Evolutionary conservation across 2,797 vertebrate genomes (phyloP).

Genomic region (Falco columbarius): DNA sequence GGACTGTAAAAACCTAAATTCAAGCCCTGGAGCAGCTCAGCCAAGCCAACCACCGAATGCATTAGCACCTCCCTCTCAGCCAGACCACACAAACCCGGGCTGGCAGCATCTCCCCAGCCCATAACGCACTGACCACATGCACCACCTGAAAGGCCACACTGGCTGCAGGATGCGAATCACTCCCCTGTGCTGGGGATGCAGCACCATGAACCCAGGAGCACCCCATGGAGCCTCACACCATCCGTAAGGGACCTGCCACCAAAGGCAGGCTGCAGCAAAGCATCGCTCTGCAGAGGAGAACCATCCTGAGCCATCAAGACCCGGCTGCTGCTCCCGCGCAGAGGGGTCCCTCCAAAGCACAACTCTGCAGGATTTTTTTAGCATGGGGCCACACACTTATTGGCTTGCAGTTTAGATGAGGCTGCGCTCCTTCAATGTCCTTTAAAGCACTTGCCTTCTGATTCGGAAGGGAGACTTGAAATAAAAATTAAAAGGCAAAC

Average conservation of each 20-base stretch:
- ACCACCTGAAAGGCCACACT: fast-evolving
- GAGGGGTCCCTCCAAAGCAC: not conserved
- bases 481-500: constrained; percentile 75
- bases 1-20: not conserved
- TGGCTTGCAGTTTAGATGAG: fast-evolving
- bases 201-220: not conserved
- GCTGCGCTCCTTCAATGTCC: not conserved
- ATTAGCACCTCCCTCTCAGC: not conserved
- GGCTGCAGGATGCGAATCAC: fast-evolving
- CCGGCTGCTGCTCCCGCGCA: fast-evolving
- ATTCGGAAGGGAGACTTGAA: constrained; percentile 1
- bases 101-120: not conserved
- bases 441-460: not conserved
- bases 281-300: fast-evolving
- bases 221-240: fast-evolving
- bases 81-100: not conserved
- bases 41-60: not conserved
- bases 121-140: fast-evolving
- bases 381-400: fast-evolving
- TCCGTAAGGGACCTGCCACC: too few species aligned
- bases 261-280: not conserved
- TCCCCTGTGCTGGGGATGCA: too few species aligned
- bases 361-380: fast-evolving
- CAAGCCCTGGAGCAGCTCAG: not conserved
- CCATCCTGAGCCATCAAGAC: fast-evolving